Conservation (phyloP, 2,888 invertebrate genomes). For the Tanypteryx hageni region DNA sequence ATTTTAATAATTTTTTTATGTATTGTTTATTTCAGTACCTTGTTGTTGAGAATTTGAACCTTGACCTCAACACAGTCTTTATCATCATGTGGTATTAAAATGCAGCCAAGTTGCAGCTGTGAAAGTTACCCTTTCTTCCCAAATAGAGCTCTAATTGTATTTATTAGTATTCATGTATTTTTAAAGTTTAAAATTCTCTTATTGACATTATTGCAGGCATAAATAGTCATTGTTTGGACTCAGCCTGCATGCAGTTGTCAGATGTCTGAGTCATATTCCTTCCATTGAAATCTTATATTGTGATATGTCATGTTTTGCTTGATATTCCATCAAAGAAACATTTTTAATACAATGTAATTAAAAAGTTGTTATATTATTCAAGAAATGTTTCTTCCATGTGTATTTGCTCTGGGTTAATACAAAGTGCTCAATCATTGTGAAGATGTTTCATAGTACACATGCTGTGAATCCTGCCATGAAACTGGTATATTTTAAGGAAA, state of each 20-base stretch:
- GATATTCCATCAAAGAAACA: neutral
- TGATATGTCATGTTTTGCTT: conserved; percentile 53
- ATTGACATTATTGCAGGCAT: neutral
- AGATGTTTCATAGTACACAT: neutral
- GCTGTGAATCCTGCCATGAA: conserved; percentile 45
- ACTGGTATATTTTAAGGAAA: conserved; percentile 34
- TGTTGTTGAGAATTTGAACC: conserved; percentile 46
- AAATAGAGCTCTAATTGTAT: conserved; percentile 3
- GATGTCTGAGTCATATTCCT: conserved; percentile 33
- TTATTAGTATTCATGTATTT: conserved; percentile 46
- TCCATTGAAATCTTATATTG: conserved; percentile 41
- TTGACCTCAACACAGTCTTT: conserved; percentile 53
- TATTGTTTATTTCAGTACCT: conserved; percentile 49
- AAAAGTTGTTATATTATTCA: neutral
- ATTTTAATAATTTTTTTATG: neutral
- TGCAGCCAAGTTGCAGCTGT: neutral
- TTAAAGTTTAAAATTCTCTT: conserved; percentile 45
- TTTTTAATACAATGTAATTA: neutral
- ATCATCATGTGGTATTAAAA: conserved; percentile 52
- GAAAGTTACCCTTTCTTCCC: neutral
- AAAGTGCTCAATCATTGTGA: conserved; percentile 41
- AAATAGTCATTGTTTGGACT: conserved; percentile 12
- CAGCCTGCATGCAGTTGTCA: conserved; percentile 23
- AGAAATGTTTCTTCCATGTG: conserved; percentile 36
- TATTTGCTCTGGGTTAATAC: conserved; percentile 50